Evolutionary conservation across 2,888 invertebrate genomes (phyloP).

Genomic region (Orthosia gracilis): DNA sequence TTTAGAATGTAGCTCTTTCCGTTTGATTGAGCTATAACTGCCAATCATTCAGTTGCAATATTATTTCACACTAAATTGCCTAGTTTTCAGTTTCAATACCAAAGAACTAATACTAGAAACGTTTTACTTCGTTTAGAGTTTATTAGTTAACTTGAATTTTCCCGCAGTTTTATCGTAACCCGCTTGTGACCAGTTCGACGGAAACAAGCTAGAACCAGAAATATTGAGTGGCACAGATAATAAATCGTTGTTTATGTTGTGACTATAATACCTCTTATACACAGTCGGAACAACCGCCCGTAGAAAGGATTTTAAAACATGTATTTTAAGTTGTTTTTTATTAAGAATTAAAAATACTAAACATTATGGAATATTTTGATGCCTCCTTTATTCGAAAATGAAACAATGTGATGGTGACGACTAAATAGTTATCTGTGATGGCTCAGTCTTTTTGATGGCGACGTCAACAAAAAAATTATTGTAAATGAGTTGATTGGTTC

Average conservation of each 20-base stretch:
- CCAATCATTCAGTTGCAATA: background rate
- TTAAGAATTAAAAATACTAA: too few species aligned
- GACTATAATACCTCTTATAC: background rate
- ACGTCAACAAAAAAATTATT: conserved; percentile 61
- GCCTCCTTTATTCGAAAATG: background rate
- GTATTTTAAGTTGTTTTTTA: too few species aligned
- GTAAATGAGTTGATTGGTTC: conserved; percentile 49
- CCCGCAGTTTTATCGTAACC: conserved; percentile 33
- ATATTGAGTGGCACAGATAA: conserved; percentile 12
- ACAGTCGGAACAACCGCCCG: too few species aligned
- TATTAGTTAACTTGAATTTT: conserved; percentile 20
- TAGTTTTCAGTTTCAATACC: background rate
- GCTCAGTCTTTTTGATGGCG: conserved; percentile 32
- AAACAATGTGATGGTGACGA: background rate
- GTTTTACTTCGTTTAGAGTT: conserved; percentile 3
- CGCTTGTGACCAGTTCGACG: conserved; percentile 15
- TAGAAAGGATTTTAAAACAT: too few species aligned
- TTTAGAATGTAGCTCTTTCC: too few species aligned
- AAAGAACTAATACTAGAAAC: background rate
- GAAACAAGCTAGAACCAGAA: conserved; percentile 7
- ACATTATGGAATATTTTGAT: background rate
- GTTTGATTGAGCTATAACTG: background rate
- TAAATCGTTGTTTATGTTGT: background rate
- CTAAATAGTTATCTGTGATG: background rate
- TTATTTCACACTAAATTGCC: background rate